A percentile compares a stretch with the other conserved stretches of the same genome.
Evolutionary conservation across 2,797 vertebrate species (phyloP).

Genomic region (Danio jaintianensis): DNA sequence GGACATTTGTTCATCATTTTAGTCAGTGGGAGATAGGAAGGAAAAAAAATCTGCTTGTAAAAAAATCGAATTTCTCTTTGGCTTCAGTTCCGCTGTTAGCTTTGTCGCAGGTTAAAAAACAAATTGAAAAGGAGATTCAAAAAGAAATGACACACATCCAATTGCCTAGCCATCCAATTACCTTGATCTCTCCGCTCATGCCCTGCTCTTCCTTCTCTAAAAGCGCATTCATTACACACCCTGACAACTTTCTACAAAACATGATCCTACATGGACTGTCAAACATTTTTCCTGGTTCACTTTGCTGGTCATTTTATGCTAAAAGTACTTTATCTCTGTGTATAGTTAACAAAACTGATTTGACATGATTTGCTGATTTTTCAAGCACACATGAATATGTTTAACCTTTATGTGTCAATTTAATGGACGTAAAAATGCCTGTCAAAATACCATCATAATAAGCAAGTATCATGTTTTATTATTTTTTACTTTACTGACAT

Average conservation of each 20-base stretch:
- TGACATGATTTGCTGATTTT: neutral
- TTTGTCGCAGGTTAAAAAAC: conserved; percentile 22
- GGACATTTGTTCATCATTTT: conserved; percentile 12
- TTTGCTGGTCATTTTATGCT: conserved; percentile 2
- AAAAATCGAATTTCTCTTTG: conserved; percentile 9
- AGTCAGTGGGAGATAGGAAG: neutral
- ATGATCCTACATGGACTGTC: neutral
- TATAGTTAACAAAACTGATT: neutral
- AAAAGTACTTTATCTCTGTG: neutral
- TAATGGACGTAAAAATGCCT: too few relatives aligned
- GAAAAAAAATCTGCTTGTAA: neutral
- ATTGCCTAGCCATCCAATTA: conserved; percentile 33
- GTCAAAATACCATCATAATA: too few relatives aligned
- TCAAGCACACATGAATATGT: conserved; percentile 22
- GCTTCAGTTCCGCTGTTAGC: neutral
- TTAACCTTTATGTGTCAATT: neutral
- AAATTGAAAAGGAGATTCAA: conserved; percentile 20
- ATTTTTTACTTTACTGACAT: too few relatives aligned
- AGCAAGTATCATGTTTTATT: too few relatives aligned
- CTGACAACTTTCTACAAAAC: conserved; percentile 22
- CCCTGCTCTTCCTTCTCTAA: conserved; percentile 17
- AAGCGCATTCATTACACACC: conserved; percentile 19
- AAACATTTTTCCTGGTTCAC: neutral
- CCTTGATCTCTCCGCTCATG: neutral
- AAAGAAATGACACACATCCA: conserved; percentile 46